These are phyloP conservation scores for Epistrophella euchroma DNA, from an alignment of 2,888 invertebrate species.

Conservation along the genomic window DNA sequence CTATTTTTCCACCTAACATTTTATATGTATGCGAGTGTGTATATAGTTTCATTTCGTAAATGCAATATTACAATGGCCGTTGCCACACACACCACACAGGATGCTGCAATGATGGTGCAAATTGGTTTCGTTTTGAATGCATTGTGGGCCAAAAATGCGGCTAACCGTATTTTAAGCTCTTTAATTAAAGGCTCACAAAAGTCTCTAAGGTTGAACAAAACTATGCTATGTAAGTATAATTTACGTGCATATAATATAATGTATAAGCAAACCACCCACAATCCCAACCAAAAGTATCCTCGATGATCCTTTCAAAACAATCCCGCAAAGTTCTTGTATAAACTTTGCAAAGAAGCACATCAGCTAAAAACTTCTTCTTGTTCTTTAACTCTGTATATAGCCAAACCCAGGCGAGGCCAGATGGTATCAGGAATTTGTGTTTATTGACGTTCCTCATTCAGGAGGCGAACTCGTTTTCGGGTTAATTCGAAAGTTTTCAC, in stretches of 20 bases:
- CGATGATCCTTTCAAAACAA: conserved; percentile 64
- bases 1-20: conserved; percentile 11
- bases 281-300: conserved; percentile 38
- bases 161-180: conserved; percentile 66
- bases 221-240: conserved; percentile 47
- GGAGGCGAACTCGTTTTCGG: conserved; percentile 47
- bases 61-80: conserved; percentile 66
- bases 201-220: conserved; percentile 46
- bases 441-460: conserved; percentile 57
- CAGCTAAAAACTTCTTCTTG: conserved; percentile 54
- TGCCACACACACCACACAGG: conserved; percentile 17
- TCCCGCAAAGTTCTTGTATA: conserved; percentile 63
- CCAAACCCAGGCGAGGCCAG: conserved; percentile 1
- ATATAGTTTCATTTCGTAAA: conserved; percentile 50
- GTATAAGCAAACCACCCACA: background rate
- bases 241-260: conserved; percentile 28
- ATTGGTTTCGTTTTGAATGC: conserved; percentile 40
- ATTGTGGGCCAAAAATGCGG: conserved; percentile 59
- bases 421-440: conserved; percentile 70
- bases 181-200: conserved; percentile 64
- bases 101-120: conserved; percentile 60
- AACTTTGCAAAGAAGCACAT: conserved; percentile 53
- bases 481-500: conserved; percentile 69
- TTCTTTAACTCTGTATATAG: conserved; percentile 3
- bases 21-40: background rate